A percentile compares a stretch with the other conserved stretches of the same genome.
Evolutionary conservation across 2,113 vertebrate species (phyloP).

Genomic region (Pelvicachromis taeniatus): DNA sequence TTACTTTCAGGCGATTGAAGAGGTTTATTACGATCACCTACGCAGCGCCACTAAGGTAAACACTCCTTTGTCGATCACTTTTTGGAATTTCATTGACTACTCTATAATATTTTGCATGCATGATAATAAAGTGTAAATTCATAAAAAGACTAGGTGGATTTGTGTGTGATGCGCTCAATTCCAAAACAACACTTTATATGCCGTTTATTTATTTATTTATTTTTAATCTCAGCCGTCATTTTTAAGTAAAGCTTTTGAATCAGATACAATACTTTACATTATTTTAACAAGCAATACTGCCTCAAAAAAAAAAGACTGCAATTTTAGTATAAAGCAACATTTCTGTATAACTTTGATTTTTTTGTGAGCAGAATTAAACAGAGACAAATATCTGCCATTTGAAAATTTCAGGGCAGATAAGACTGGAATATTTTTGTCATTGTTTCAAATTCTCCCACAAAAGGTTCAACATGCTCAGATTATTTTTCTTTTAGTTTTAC

Average conservation of each 20-base stretch:
- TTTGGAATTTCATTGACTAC: not conserved
- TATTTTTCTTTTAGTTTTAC: not conserved
- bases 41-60: conserved; percentile 79
- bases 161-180: not conserved
- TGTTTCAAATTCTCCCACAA: not conserved
- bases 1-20: conserved; percentile 83
- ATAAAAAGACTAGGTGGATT: not conserved
- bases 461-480: not conserved
- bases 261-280: not conserved
- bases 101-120: not conserved
- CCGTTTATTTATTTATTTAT: not conserved
- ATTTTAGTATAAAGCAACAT: not conserved
- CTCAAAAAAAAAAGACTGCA: not conserved
- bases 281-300: not conserved
- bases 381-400: not conserved
- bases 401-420: not conserved
- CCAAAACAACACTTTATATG: not conserved
- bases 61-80: not conserved
- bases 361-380: not conserved
- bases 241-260: not conserved
- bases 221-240: not conserved
- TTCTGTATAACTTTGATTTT: not conserved
- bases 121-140: not conserved
- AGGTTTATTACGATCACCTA: conserved; percentile 82
- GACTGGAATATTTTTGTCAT: not conserved